Percentiles rank a stretch among this genome's conserved stretches.
phyloP scores from a whole-genome alignment of 2,797 vertebrate species.

The Spea hammondii region DNA sequence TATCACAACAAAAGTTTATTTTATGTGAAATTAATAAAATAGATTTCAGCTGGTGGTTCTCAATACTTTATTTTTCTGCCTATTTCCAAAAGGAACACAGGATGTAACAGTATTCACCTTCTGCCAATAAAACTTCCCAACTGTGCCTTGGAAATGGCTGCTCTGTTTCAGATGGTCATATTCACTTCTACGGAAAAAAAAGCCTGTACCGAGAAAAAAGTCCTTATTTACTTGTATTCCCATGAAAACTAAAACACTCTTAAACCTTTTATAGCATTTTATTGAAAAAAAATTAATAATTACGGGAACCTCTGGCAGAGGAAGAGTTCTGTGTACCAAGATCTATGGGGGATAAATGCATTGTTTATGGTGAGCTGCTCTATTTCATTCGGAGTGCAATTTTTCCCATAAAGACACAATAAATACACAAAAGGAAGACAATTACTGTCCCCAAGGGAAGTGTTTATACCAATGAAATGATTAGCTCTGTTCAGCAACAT shows the following conservation, averaged over 20 bases:
- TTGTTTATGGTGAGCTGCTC: conserved; percentile 32
- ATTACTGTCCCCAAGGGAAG: conserved; percentile 33
- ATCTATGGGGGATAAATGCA: conserved; percentile 36
- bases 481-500: conserved; percentile 32
- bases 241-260: conserved; percentile 12
- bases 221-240: conserved; percentile 13
- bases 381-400: conserved; percentile 44
- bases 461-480: conserved; percentile 49
- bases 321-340: conserved; percentile 18
- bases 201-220: background rate
- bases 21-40: background rate
- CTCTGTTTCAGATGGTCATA: background rate
- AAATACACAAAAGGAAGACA: conserved; percentile 38
- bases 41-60: background rate
- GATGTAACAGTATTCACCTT: background rate
- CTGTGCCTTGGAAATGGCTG: background rate
- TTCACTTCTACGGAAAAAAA: background rate
- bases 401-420: conserved; percentile 46
- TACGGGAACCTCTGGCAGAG: conserved; percentile 35
- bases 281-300: conserved; percentile 46
- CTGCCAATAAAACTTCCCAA: background rate
- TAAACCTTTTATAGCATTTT: conserved; percentile 26
- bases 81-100: background rate
- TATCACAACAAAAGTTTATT: no score
- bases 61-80: background rate